Percentiles rank a stretch among this genome's conserved stretches.
phyloP scores from a whole-genome alignment of 2,797 vertebrate species.

The Triplophysa yarkandensis region DNA sequence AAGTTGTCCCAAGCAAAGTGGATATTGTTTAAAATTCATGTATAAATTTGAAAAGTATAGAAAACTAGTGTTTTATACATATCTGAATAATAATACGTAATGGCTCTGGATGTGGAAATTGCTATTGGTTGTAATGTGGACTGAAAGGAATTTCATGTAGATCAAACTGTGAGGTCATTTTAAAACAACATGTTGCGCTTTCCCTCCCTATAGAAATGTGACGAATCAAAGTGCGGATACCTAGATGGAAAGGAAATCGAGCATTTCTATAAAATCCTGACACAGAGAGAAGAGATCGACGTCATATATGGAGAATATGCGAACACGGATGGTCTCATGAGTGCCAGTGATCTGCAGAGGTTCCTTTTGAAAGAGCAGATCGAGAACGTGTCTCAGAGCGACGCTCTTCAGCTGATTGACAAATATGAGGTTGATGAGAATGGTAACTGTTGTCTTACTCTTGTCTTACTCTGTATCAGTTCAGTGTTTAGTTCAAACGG shows the following conservation, averaged over 20 bases:
- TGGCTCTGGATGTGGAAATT: too few relatives aligned
- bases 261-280: constrained; percentile 88
- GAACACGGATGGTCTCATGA: constrained; percentile 75
- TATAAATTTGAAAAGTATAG: too few relatives aligned
- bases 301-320: constrained; percentile 79
- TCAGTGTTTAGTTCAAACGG: not conserved
- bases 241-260: constrained; percentile 88
- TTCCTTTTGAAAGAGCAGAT: constrained; percentile 85
- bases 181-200: too few relatives aligned
- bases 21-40: too few relatives aligned
- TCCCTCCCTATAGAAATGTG: constrained; percentile 80
- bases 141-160: too few relatives aligned
- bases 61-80: too few relatives aligned
- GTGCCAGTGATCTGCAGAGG: constrained; percentile 76
- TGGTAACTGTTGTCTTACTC: constrained; percentile 68
- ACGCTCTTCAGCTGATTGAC: constrained; percentile 84
- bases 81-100: too few relatives aligned
- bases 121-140: too few relatives aligned
- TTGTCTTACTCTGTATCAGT: not conserved
- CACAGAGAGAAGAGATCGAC: constrained; percentile 85
- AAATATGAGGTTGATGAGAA: constrained; percentile 85
- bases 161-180: too few relatives aligned
- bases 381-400: constrained; percentile 71
- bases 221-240: constrained; percentile 84
- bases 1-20: too few relatives aligned